Base-by-base conservation (phyloP, 2,797 vertebrate species). In the Hippocampus kuda region DNA sequence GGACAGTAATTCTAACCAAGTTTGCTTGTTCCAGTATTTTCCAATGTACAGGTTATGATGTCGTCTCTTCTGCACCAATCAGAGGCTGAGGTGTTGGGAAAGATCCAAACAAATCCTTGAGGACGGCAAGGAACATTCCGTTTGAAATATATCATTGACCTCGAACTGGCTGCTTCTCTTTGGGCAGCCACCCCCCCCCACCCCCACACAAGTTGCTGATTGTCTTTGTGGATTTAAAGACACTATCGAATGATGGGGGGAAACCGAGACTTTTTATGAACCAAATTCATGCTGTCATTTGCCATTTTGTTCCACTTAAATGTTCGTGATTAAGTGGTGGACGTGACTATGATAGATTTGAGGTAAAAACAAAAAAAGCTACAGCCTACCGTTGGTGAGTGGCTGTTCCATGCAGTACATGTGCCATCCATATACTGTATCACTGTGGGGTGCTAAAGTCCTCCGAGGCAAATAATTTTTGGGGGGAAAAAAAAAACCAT, bases 91-190 rank as follows among this genome's bases (percentile, higher is more conserved):
- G 77, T 56, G 64, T 75, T 54, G 75, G 75, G 61, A 72, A 78
- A 78, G 71, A 83, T 68, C 71, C 44, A 5, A 63, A 75, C 41
- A 5, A 61, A 75, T 72, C 42, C 8, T 60, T 30, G 26, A 67
- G 64, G 51, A 56, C 60, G 66, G 62, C 26, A 68, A 27, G 69
- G 48, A 75, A 81, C 66, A 51, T 61, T 69, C 71, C 69, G 24
- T 73, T 71, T 84, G 83, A 86, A 86, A 81, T 79, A 83, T 77
- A 84, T 57, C 67, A 26, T 70, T 79, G 57, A 68, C 73, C 68
- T 72, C 27, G 74, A 72, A 75, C 75, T 73, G 71, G 72, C 73
- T 76, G 75, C 70, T 72, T 48, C 4, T 69, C 74, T 56, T 77
- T 64, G 54, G 63, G 42, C 24, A 46, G 11, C 15, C n/a, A 15